Evolutionary conservation across 2,888 invertebrate species (phyloP), one percentile per base, ranked within the genome.

Genomic region (Sympetrum striolatum): DNA sequence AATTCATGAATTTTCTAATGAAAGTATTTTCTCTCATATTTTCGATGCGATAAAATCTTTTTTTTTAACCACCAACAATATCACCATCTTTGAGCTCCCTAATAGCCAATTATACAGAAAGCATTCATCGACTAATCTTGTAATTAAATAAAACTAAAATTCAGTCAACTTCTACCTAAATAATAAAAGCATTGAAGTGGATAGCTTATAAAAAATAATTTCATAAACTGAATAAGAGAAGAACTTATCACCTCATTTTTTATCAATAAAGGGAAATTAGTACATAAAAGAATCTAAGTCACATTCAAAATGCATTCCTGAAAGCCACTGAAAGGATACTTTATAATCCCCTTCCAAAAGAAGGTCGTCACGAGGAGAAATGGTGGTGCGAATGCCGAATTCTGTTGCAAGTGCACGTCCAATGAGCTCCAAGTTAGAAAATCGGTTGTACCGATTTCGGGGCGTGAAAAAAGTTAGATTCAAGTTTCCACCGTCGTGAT

Each of bases 381-480:
- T 96, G 90, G 95, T 94, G 5, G 97, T 95, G 92, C 97, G 96
- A 86, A 98, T 94, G 35, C 96, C 96, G 96, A 97, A 99, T 93
- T 97, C 96, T 91, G 97, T 95, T 93, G 96, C 97, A 91, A 99
- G 94, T 15, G 98, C 97, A 92, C 97, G 95, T 90, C 97, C 96
- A 90, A 99, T 96, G 90, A 99, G 95, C 92, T 97, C 96, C 93
- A 99, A 95, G 94, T 99, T 99, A 92, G 96, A 96, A 92, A 96
- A 96, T 91, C 99, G 95, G 93, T 98, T 96, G 93, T 99, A 99
- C 91, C 96, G 95, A 92, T 97, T 96, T 91, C 97, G 95, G 3
- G 97, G 96, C 18, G 98, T 97, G 93, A 99, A 97, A 94, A 99
- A 98, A 0, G 98, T 97, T 91, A 98, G 95, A 94, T 99, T 99